phyloP scores from a whole-genome alignment of 2,113 vertebrate genomes.

The Aspiorhynchus laticeps region DNA sequence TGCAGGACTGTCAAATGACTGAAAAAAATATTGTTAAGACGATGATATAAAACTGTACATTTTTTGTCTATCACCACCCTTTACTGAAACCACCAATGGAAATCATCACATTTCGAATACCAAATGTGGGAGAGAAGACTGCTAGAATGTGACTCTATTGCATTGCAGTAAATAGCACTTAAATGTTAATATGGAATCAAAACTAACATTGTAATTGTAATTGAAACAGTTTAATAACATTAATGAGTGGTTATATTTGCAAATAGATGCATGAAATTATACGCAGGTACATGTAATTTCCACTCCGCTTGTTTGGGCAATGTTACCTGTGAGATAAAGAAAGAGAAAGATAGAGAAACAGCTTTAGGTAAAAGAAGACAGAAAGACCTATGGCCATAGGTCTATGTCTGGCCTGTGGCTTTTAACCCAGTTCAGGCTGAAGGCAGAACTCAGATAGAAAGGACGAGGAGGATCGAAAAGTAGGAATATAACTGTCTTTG shows the following conservation, averaged over 20 bases:
- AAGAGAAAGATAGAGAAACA: background rate
- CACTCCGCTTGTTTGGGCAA: background rate
- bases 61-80: background rate
- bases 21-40: background rate
- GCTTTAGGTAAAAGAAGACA: too few relatives aligned
- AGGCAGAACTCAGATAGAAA: background rate
- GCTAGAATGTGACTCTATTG: background rate
- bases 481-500: background rate
- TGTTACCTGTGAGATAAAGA: background rate
- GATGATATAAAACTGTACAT: too few relatives aligned
- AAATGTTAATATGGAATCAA: background rate
- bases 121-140: background rate
- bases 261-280: background rate
- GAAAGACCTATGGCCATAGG: too few relatives aligned
- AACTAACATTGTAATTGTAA: too few relatives aligned
- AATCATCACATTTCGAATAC: background rate
- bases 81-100: background rate
- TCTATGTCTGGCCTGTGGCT: too few relatives aligned
- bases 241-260: background rate
- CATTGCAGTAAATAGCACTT: background rate
- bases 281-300: background rate
- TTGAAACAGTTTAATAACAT: background rate
- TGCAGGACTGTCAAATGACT: background rate
- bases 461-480: background rate
- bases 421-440: background rate